Percentiles rank a stretch among this genome's conserved stretches.
Conservation (phyloP, 1,140 invertebrate genomes). For the Arctopsyche grandis region DNA sequence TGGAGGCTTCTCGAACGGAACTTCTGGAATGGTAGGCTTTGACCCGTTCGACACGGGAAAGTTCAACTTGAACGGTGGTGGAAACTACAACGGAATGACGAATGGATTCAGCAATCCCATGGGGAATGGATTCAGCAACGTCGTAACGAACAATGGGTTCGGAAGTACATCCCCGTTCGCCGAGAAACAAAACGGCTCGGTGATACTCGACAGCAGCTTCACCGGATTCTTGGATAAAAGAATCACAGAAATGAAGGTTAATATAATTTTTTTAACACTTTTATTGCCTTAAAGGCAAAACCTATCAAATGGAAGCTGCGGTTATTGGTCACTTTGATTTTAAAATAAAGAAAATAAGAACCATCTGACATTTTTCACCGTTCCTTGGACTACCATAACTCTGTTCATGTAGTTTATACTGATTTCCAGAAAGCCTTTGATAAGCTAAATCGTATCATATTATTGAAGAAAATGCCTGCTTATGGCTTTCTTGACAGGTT, state of each 20-base stretch:
- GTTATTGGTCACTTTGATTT: too few species aligned
- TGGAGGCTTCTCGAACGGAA: constrained; percentile 57
- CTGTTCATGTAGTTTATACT: too few species aligned
- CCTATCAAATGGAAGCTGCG: too few species aligned
- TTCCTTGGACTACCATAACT: too few species aligned
- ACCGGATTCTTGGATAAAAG: constrained; percentile 82
- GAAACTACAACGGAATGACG: constrained; percentile 47
- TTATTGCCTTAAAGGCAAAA: too few species aligned
- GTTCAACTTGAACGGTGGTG: constrained; percentile 61
- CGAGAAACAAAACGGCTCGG: constrained; percentile 60
- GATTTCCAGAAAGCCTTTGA: too few species aligned
- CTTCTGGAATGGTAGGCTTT: constrained; percentile 62
- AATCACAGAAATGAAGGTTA: constrained; percentile 84
- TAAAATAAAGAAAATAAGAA: too few species aligned
- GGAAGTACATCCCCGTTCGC: constrained; percentile 56
- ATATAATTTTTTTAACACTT: constrained; percentile 5
- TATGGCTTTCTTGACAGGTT: too few species aligned
- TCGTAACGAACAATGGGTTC: constrained; percentile 59
- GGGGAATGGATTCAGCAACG: constrained; percentile 56
- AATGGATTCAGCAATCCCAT: constrained; percentile 62
- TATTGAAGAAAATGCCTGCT: too few species aligned
- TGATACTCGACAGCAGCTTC: constrained; percentile 63
- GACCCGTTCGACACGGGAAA: constrained; percentile 85
- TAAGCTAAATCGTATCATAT: too few species aligned
- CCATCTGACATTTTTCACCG: too few species aligned